Evolutionary conservation across 2,113 vertebrate genomes (phyloP), one percentile per base, ranked within the genome.

Genomic region (Coturnix japonica): DNA sequence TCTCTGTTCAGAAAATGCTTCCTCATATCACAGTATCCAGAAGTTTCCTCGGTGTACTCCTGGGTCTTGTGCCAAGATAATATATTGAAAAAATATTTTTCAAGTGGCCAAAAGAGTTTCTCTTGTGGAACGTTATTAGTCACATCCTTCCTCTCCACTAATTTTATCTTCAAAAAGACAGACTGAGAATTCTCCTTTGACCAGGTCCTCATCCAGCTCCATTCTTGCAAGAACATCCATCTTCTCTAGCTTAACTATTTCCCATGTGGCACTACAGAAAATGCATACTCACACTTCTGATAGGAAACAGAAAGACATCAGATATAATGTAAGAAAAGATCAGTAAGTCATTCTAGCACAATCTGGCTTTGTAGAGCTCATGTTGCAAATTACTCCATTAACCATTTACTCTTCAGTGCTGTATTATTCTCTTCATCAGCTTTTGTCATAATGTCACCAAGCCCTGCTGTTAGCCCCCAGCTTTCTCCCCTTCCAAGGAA

Each of bases 211-310:
- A 26, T 16, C 78, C 74, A 79, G 6, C 49, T 33, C 81, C 7
- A 25, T 2, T 66, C 74, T 28, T 80, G 37, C 17, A 79, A 73
- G 75, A 91, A 74, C 35, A 82, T 63, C 73, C 31, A 87, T 64
- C 60, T 80, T 63, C 54, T 70, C 41, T 6, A 82, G 21, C 33
- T 85, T 91, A 73, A 89, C 65, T 22, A 80, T 59, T 91, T 95
- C 75, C 72, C 46, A 92, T 80, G 81, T 66, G 85, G 60, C 28
- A 65, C 41, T 82, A 81, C 46, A 89, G 81, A 82, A 87, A 92
- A 70, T 4, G 25, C 1, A 1, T 26, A 47, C 41, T 73, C 71
- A 73, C 31, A 87, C 67, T 39, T 72, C 75, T 63, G 46, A 51
- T 1, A 91, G 67, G 54, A 87, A 87, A 87, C 2, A 92, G 43